Base-by-base conservation (phyloP, 2,797 vertebrate genomes). In the Strix occidentalis region DNA sequence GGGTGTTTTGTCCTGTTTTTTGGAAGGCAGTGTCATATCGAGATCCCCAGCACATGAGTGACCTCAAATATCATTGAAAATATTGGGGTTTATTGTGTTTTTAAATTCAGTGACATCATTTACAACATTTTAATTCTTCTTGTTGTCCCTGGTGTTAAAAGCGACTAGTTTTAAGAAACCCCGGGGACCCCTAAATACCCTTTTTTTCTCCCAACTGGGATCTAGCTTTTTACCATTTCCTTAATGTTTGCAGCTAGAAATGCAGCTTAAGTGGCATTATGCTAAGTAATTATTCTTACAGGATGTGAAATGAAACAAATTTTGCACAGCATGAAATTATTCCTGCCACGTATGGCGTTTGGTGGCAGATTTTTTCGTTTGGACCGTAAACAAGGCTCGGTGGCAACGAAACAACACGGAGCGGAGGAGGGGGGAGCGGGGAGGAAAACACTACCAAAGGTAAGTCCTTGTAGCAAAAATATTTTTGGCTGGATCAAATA, bases 201-300 rank as follows among this genome's bases (percentile, higher is more conserved):
- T 45, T 48, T 56, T 63, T 85, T 95, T 64, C 83, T 91, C 81
- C 84, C 89, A 92, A 95, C 71, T 1, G 0, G 66, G 29, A 89
- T 97, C 96, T 85, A 84, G 91, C 93, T 89, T 96, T 98, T 91
- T 71, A 96, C 92, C 79, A 37, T 97, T 97, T 97, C 97, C 97
- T 98, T 97, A 96, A 97, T 85, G 96, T 98, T 97, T 97, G 93
- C 93, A 93, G 97, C 97, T 97, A 97, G 97, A 98, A 98, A 98
- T 97, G 92, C 97, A 97, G 97, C 98, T 98, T 98, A 98, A 98
- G 97, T 97, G 97, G 97, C 94, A 98, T 98, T 98, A 98, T 97
- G 97, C 97, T 98, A 98, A 98, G 98, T 97, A 98, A 98, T 98
- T 98, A 98, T 97, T 98, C 98, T 98, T 98, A 97, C 97, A 97